Evolutionary conservation across 1,140 invertebrate species (phyloP), one percentile per base, ranked within the genome.

Genomic region (Bombus haemorrhoidalis): DNA sequence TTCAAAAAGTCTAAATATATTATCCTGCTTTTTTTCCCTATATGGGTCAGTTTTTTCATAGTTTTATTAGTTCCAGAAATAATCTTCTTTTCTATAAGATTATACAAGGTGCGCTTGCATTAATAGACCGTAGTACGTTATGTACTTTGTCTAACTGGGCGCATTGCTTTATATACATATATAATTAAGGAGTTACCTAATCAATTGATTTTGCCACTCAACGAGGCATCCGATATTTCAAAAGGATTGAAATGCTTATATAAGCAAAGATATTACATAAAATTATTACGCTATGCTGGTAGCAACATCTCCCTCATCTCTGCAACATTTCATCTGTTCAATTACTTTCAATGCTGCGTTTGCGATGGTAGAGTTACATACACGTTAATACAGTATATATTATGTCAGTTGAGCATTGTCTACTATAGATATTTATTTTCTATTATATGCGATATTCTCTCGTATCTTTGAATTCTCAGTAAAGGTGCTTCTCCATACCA

Each of bases 151-250:
- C 28, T 13, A 41, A 72, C 6, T 72, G 28, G 13, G 13, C 28
- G 25, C 34, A 39, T 22, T 39, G 68, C 5, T 72, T 41, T 72
- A 43, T 73, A n/a, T 72, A 22, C 9, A n/a, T n/a, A 13, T 41
- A 47, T 73, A 43, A 73, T 73, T 73, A 73, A 73, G 9, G 15
- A 73, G 71, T 73, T 73, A 73, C 41, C 41, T 47, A 47, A 73
- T 73, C 28, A 32, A 47, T 73, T 73, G 71, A 73, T 73, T 72
- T 72, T 73, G 41, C 41, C 43, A 73, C n/a, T 73, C 71, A 73
- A 47, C 41, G 8, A 73, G n/a, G 39, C 41, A 47, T 73, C 18
- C n/a, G 41, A 73, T 73, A 73, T 73, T 73, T 43, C 71, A 47
- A 73, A 73, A 73, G 41, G n/a, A 9, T 41, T 32, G 37, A 73